Evolutionary conservation across 2,888 invertebrate genomes (phyloP).

Genomic region (Ganaspis brasiliensis): DNA sequence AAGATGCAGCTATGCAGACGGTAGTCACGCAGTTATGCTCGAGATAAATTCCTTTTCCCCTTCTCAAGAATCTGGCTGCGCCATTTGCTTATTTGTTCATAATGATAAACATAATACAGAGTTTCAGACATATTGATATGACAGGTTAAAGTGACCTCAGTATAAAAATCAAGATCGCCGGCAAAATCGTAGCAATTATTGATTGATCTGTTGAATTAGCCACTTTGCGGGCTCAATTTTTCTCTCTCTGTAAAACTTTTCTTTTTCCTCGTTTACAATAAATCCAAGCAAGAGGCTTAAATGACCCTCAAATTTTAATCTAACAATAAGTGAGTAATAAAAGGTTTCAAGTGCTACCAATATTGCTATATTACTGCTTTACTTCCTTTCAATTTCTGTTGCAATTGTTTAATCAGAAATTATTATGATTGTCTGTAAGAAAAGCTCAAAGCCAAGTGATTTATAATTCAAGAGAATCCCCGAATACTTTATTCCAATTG

Average conservation of each 20-base stretch:
- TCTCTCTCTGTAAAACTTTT: not conserved
- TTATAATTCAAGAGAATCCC: too few species aligned
- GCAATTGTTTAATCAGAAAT: not conserved
- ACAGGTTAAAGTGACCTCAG: constrained; percentile 12
- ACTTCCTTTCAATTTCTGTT: too few species aligned
- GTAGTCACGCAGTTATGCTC: constrained; percentile 10
- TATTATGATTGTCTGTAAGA: not conserved
- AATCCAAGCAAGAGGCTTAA: not conserved
- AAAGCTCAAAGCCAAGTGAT: not conserved
- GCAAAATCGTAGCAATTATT: not conserved
- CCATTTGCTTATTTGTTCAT: constrained; percentile 26
- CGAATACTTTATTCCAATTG: too few species aligned
- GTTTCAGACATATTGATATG: not conserved
- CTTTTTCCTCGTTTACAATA: not conserved
- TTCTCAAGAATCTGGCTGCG: constrained; percentile 19
- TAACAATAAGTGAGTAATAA: too few species aligned
- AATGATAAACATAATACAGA: constrained; percentile 38
- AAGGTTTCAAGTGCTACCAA: too few species aligned
- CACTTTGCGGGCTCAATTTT: not conserved
- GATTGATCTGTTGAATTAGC: constrained; percentile 19
- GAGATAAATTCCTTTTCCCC: constrained; percentile 26
- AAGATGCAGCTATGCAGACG: constrained; percentile 25
- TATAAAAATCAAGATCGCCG: constrained; percentile 26
- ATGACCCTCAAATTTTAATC: too few species aligned
- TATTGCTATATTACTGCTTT: too few species aligned